Conservation (phyloP, 2,113 vertebrate species). For the Mesitornis unicolor region DNA sequence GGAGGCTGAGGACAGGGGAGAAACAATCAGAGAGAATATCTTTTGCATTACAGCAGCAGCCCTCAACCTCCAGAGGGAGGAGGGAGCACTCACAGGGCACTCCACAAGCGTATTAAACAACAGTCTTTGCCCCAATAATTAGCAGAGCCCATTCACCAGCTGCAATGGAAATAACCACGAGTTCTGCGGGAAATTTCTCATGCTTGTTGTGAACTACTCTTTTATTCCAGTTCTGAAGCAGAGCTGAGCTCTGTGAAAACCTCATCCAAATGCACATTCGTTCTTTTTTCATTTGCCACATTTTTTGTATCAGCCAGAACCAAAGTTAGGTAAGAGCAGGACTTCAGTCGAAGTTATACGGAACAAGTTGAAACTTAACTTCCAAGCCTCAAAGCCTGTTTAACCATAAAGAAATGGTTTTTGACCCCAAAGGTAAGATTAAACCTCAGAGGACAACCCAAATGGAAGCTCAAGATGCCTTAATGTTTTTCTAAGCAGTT, state of each 20-base stretch:
- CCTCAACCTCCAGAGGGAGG: neutral
- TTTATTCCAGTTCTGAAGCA: neutral
- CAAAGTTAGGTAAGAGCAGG: neutral
- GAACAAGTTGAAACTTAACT: neutral
- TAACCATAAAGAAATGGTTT: neutral
- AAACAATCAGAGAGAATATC: neutral
- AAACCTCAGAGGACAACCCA: neutral
- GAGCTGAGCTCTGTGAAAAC: neutral
- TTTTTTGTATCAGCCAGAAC: neutral
- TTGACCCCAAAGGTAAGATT: neutral
- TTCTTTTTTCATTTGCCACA: neutral
- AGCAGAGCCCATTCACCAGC: neutral
- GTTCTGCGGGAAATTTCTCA: neutral
- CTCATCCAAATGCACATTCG: neutral
- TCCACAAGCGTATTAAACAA: neutral
- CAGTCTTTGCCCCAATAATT: neutral
- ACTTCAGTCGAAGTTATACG: neutral
- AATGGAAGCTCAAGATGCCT: neutral
- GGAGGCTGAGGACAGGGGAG: neutral
- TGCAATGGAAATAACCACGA: neutral
- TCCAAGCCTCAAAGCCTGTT: neutral
- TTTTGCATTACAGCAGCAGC: neutral
- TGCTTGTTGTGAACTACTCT: neutral
- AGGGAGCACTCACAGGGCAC: neutral
- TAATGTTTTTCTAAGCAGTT: neutral